phyloP scores from a whole-genome alignment of 2,888 invertebrate genomes.

The Leptopilina drosophilae region DNA sequence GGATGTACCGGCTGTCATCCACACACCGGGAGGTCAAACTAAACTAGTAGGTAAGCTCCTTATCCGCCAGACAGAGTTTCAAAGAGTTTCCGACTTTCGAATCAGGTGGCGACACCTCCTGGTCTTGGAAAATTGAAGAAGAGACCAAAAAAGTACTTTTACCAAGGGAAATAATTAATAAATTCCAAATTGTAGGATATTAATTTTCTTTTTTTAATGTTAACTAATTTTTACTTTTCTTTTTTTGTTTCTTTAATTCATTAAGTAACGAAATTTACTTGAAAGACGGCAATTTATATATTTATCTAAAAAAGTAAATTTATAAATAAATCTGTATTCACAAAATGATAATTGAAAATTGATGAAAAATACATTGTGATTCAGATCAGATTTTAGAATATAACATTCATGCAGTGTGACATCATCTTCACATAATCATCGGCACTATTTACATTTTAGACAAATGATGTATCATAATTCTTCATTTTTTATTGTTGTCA shows the following conservation, averaged over 20 bases:
- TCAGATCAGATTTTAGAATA: not conserved
- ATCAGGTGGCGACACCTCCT: slow-evolving; percentile 23
- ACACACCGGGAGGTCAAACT: slow-evolving; percentile 4
- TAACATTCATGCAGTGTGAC: slow-evolving; percentile 5
- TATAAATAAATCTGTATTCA: no score
- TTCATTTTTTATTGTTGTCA: no score
- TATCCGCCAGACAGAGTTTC: not conserved
- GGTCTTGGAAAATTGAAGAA: not conserved
- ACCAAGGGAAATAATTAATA: not conserved
- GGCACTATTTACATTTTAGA: no score
- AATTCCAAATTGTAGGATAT: no score
- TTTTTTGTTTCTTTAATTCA: no score
- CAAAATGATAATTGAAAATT: not conserved
- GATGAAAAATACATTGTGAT: slow-evolving; percentile 1
- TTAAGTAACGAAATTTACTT: no score
- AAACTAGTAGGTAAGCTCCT: slow-evolving; percentile 13
- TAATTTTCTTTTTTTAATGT: not conserved
- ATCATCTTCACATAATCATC: not conserved
- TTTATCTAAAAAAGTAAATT: no score
- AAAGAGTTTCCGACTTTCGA: not conserved
- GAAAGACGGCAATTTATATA: no score
- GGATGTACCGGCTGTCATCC: slow-evolving; percentile 20
- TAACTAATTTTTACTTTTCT: no score
- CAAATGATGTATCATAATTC: no score
- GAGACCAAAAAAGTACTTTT: not conserved